phyloP scores from a whole-genome alignment of 2,888 invertebrate genomes.

The Teleogryllus oceanicus region DNA sequence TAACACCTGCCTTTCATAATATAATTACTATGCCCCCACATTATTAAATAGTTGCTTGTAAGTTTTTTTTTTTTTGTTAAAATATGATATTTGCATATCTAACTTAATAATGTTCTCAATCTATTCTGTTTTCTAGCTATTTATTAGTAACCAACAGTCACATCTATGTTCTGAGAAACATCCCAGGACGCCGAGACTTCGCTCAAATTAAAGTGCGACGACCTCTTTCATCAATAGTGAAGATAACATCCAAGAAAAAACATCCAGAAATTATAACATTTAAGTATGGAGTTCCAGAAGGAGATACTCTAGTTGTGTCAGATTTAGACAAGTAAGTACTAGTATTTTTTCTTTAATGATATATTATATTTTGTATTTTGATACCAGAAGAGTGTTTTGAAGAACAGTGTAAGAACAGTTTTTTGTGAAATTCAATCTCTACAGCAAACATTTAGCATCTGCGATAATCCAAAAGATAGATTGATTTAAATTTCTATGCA shows the following conservation, averaged over 20 bases:
- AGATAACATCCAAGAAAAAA: constrained; percentile 93
- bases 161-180: constrained; percentile 78
- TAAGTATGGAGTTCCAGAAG: constrained; percentile 85
- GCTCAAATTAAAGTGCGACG: constrained; percentile 84
- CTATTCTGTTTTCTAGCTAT: constrained; percentile 57
- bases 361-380: background rate
- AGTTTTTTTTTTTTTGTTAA: too few species aligned
- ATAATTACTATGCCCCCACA: too few species aligned
- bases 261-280: constrained; percentile 96
- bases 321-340: constrained; percentile 70
- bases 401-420: background rate
- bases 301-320: constrained; percentile 72
- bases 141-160: constrained; percentile 82
- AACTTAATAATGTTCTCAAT: background rate
- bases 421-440: background rate
- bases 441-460: background rate
- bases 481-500: too few species aligned
- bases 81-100: background rate
- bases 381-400: background rate
- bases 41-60: too few species aligned
- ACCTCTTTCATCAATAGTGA: constrained; percentile 86
- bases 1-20: too few species aligned
- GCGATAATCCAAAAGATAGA: too few species aligned
- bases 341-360: background rate
- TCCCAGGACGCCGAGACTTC: constrained; percentile 70